Percentiles rank a stretch among this genome's conserved stretches.
Evolutionary conservation across 2,888 invertebrate genomes (phyloP).

Genomic region (Drosophila tanythrix): DNA sequence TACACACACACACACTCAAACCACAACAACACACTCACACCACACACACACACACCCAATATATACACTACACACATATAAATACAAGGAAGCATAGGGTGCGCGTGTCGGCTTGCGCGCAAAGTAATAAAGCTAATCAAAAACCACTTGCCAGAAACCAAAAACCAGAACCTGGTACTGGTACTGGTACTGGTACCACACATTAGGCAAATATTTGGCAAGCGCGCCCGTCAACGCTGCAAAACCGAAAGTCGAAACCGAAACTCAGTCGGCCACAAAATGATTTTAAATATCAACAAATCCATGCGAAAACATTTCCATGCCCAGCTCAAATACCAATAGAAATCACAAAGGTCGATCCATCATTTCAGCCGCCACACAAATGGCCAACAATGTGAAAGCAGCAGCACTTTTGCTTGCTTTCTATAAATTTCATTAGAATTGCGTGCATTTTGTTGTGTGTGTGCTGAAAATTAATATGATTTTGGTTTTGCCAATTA

Average conservation of each 20-base stretch:
- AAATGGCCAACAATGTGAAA: conserved; percentile 27
- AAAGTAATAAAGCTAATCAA: conserved; percentile 80
- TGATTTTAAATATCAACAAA: conserved; percentile 75
- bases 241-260: conserved; percentile 40
- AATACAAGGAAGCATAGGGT: conserved; percentile 6
- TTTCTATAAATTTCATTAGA: conserved; percentile 32
- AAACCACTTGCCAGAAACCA: conserved; percentile 63
- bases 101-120: conserved; percentile 54
- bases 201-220: conserved; percentile 79
- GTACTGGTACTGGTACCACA: conserved; percentile 68
- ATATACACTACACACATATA: background rate
- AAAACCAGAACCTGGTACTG: conserved; percentile 63
- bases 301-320: conserved; percentile 56
- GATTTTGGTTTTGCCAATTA: conserved; percentile 66
- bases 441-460: background rate
- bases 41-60: background rate
- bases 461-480: conserved; percentile 31
- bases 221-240: conserved; percentile 32
- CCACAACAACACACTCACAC: conserved; percentile 7
- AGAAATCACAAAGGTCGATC: conserved; percentile 49
- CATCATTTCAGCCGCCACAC: conserved; percentile 3
- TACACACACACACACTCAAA: conserved; percentile 27
- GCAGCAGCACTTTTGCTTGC: background rate
- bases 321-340: conserved; percentile 35
- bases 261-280: conserved; percentile 73